These are phyloP conservation scores for Anhinga anhinga DNA, from an alignment of 2,113 vertebrate genomes.

Conservation along the genomic window DNA sequence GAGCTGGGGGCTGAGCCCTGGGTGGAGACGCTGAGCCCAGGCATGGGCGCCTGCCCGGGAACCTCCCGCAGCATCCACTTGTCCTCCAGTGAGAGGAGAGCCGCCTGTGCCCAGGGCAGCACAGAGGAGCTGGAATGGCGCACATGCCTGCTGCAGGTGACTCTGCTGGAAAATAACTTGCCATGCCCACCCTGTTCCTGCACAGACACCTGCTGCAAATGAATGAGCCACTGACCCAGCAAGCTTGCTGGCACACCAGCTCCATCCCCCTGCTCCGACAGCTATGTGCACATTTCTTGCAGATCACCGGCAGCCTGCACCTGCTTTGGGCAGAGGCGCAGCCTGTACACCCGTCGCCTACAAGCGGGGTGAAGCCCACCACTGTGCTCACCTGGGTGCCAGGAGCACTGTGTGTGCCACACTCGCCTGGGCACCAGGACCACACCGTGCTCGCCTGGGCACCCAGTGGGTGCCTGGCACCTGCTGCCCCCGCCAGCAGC, in stretches of 20 bases:
- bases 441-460: rapidly evolving
- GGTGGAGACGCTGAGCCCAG: not conserved
- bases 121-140: not conserved
- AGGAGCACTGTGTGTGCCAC: too few species aligned
- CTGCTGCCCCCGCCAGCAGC: not conserved
- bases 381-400: too few species aligned
- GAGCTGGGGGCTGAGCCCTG: not conserved
- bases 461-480: not conserved
- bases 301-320: not conserved
- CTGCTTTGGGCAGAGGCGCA: not conserved
- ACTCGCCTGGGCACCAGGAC: too few species aligned
- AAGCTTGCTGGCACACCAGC: not conserved
- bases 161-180: not conserved
- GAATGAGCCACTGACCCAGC: not conserved
- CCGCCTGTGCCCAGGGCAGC: not conserved
- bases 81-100: not conserved
- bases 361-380: not conserved
- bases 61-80: not conserved
- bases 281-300: too few species aligned
- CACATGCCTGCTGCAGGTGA: not conserved
- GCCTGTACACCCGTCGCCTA: not conserved
- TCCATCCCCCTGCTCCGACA: not conserved
- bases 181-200: not conserved
- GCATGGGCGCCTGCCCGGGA: not conserved
- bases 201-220: not conserved